phyloP scores from a whole-genome alignment of 2,113 vertebrate genomes.

The Cheirogaleus medius region DNA sequence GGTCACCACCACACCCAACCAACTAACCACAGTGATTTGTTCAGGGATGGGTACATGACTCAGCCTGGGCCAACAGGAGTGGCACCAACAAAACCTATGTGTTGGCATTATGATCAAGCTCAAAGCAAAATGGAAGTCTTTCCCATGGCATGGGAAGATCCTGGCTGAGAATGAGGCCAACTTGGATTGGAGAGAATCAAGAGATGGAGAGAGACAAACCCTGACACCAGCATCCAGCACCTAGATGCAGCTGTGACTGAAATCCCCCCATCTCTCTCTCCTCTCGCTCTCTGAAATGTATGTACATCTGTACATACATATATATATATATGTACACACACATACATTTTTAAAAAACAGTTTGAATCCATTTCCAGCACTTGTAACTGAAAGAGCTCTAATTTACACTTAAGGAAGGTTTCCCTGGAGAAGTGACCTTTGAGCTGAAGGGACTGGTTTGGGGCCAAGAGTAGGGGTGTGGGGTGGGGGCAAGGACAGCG shows the following conservation, averaged over 20 bases:
- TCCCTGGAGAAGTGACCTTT: background rate
- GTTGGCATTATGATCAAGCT: background rate
- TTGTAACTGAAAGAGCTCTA: background rate
- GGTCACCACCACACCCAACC: too few relatives aligned
- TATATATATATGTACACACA: background rate
- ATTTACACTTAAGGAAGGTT: background rate
- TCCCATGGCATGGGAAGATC: background rate
- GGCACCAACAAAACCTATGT: background rate
- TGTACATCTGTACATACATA: background rate
- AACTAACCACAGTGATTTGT: background rate
- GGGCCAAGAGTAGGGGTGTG: fast-evolving
- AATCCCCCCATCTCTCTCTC: background rate
- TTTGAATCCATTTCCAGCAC: background rate
- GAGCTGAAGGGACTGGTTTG: background rate
- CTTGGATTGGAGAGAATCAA: background rate
- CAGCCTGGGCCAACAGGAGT: background rate
- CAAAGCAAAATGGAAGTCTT: background rate
- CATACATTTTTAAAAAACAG: background rate
- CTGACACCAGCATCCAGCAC: background rate
- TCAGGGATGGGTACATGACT: background rate
- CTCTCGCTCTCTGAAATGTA: too few relatives aligned
- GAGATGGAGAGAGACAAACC: background rate
- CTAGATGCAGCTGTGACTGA: background rate
- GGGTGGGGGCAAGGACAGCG: background rate
- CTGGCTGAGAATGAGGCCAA: background rate